A percentile compares a stretch with the other conserved stretches of the same genome.
phyloP scores from a whole-genome alignment of 1,140 invertebrate species.

The Aphelinus certus region DNA sequence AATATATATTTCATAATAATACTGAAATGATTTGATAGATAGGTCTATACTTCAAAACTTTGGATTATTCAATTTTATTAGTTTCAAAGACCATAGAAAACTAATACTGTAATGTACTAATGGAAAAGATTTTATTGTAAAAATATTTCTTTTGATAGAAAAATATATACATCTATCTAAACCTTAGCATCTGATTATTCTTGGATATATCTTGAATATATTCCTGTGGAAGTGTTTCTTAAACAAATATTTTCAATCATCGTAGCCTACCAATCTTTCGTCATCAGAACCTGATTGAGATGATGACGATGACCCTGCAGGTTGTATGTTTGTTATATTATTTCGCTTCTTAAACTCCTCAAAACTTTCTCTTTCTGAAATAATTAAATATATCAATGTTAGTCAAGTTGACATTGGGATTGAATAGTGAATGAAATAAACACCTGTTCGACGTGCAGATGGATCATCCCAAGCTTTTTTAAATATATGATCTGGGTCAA shows the following conservation, averaged over 20 bases:
- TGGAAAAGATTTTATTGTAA: too few relatives aligned
- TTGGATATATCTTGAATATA: background rate
- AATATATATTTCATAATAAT: too few relatives aligned
- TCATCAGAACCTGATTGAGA: conserved; percentile 54
- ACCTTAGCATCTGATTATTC: background rate
- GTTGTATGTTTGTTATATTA: conserved; percentile 47
- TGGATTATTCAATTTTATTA: too few relatives aligned
- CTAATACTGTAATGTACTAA: too few relatives aligned
- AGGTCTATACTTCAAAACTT: too few relatives aligned
- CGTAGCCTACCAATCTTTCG: conserved; percentile 42
- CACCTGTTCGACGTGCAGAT: background rate
- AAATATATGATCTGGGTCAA: conserved; percentile 49
- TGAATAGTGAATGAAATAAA: too few relatives aligned
- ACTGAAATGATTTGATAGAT: too few relatives aligned
- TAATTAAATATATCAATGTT: background rate
- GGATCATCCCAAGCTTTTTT: conserved; percentile 37
- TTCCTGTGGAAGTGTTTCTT: background rate
- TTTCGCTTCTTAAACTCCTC: conserved; percentile 46
- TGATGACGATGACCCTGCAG: conserved; percentile 47
- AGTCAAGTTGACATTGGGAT: too few relatives aligned
- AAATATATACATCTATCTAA: background rate
- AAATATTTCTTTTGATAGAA: background rate
- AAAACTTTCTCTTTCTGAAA: conserved; percentile 48
- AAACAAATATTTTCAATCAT: background rate
- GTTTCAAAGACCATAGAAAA: too few relatives aligned